Evolutionary conservation across 2,888 invertebrate species (phyloP), one percentile per base, ranked within the genome.

Genomic region (Meteorus colon): DNA sequence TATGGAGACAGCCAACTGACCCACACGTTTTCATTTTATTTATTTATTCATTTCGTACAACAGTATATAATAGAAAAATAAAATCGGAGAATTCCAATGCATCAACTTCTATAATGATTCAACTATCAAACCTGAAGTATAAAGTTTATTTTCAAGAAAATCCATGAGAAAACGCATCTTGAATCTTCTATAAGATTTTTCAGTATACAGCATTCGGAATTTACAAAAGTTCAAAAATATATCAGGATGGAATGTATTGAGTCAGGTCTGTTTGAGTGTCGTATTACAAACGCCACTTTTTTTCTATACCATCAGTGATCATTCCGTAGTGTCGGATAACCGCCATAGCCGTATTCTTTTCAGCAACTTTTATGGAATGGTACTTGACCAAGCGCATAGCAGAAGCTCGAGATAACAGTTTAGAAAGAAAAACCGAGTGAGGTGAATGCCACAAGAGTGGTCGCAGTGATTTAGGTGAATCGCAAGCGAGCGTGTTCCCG

Each of bases 351-450:
- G 66, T 73, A 76, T 74, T 66, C 45, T 71, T 74, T 45, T 60
- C 63, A 60, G 67, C 60, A 78, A 76, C 68, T 77, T 74, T 75
- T 72, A 59, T 70, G 68, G 70, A 74, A 78, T 76, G 60, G 68
- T 68, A 76, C 74, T 73, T 68, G 29, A 73, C 59, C 45, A 60
- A 72, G 71, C 63, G 55, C 70, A 72, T 75, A 74, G 63, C 19
- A 78, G 78, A 77, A 80, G 77, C 73, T 62, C 76, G 63, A 78
- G 80, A 80, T 80, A 78, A 76, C 78, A 76, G 78, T 75, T 76
- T 60, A 73, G 76, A 76, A 77, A 79, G 75, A 77, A 77, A 55
- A 76, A 63, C 71, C 68, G 68, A 59, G 59, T 68, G 66, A 66
- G 59, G 67, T 41, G 59, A 74, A 59, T 45, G 48, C 55, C 29